Conservation (phyloP, 2,888 invertebrate species). For the Dorcus parallelipipedus region DNA sequence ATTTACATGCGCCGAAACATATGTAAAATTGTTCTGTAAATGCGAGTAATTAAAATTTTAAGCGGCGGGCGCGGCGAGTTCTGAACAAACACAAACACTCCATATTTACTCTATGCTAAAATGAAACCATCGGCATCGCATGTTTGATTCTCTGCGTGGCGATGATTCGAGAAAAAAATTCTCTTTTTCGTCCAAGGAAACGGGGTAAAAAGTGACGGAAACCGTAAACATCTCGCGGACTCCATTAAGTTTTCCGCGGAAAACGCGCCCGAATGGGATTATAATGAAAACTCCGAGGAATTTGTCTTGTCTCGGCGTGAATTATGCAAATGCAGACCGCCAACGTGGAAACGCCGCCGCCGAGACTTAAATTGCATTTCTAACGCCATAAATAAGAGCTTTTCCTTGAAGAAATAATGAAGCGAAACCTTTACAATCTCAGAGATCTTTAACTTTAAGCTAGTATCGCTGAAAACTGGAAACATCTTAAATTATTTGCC, state of each 20-base stretch:
- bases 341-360: slow-evolving; percentile 42
- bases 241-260: slow-evolving; percentile 42
- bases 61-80: no score
- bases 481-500: no score
- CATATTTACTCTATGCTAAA: no score
- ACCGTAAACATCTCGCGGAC: slow-evolving; percentile 41
- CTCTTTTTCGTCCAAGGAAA: no score
- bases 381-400: slow-evolving; percentile 40
- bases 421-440: slow-evolving; percentile 15
- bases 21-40: no score
- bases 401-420: slow-evolving; percentile 27
- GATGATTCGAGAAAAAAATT: no score
- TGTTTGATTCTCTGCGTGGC: no score
- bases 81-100: no score
- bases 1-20: no score
- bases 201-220: slow-evolving; percentile 31
- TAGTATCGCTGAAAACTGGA: slow-evolving; percentile 2
- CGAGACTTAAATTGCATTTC: slow-evolving; percentile 43
- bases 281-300: slow-evolving; percentile 46
- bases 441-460: slow-evolving; percentile 11
- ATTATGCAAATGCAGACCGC: slow-evolving; percentile 46
- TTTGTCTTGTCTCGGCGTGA: slow-evolving; percentile 46
- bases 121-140: no score
- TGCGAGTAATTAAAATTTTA: no score
- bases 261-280: slow-evolving; percentile 38